Conservation (phyloP, 2,797 vertebrate species). For the Cygnus olor region DNA sequence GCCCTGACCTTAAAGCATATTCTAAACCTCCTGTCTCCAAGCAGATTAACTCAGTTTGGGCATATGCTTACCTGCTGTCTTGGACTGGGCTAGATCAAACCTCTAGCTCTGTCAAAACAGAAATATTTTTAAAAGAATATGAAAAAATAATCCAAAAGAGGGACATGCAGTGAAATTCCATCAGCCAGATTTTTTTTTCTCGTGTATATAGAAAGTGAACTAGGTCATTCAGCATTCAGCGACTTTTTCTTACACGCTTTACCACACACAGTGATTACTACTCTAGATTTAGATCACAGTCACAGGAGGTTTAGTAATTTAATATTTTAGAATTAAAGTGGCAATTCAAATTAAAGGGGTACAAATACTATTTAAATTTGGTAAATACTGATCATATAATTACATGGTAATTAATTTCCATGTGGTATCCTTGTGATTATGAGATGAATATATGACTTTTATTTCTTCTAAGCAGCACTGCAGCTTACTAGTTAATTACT, state of each 20-base stretch:
- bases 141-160: slow-evolving; percentile 14
- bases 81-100: slow-evolving; percentile 26
- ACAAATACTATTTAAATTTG: slow-evolving; percentile 19
- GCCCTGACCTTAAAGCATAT: neutral
- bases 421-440: slow-evolving; percentile 5
- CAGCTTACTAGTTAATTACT: slow-evolving; percentile 56
- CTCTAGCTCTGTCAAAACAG: neutral
- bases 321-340: slow-evolving; percentile 50
- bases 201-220: slow-evolving; percentile 12
- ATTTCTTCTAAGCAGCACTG: slow-evolving; percentile 13
- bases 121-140: neutral
- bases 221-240: slow-evolving; percentile 6
- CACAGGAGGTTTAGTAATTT: slow-evolving; percentile 39
- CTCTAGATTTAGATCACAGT: slow-evolving; percentile 41
- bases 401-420: slow-evolving; percentile 58
- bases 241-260: slow-evolving; percentile 23
- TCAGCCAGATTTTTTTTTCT: neutral
- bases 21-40: neutral
- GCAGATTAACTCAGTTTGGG: slow-evolving; percentile 22
- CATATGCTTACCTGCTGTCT: neutral
- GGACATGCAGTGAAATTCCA: slow-evolving; percentile 4
- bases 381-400: slow-evolving; percentile 42
- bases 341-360: slow-evolving; percentile 47
- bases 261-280: neutral
- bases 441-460: slow-evolving; percentile 32